A percentile compares a stretch with the other conserved stretches of the same genome.
phyloP scores from a whole-genome alignment of 2,888 invertebrate species.

The Drosophila histrio region DNA sequence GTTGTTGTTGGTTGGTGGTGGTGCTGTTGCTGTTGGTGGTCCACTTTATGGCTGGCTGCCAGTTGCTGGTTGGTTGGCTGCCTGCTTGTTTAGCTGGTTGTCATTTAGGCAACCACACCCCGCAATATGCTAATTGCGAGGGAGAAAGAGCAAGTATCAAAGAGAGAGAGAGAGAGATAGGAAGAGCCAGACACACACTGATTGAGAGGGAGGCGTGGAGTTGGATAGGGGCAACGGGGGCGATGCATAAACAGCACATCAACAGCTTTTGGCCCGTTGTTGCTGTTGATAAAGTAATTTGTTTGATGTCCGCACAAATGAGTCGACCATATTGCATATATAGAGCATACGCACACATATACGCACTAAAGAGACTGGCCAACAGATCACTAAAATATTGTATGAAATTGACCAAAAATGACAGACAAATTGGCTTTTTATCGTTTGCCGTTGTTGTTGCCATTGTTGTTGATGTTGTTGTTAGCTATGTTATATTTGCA shows the following conservation, averaged over 20 bases:
- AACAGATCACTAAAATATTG: constrained; percentile 78
- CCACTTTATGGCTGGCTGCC: constrained; percentile 76
- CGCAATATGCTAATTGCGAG: constrained; percentile 74
- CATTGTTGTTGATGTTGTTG: constrained; percentile 27
- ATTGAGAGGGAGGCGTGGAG: constrained; percentile 11
- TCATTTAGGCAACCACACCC: constrained; percentile 75
- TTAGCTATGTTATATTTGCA: constrained; percentile 48
- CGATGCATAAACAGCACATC: constrained; percentile 71
- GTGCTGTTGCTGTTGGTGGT: constrained; percentile 72
- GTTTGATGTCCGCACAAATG: constrained; percentile 74
- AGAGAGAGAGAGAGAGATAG: neutral
- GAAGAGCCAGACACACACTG: neutral
- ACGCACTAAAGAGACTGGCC: constrained; percentile 46
- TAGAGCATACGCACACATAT: constrained; percentile 29
- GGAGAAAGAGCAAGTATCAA: constrained; percentile 51
- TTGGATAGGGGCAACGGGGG: constrained; percentile 12
- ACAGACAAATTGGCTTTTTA: constrained; percentile 79
- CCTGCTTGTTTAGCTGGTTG: constrained; percentile 56
- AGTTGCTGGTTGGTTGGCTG: constrained; percentile 67
- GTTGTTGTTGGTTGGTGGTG: constrained; percentile 20
- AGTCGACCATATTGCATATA: constrained; percentile 44
- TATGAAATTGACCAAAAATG: constrained; percentile 79
- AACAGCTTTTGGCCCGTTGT: constrained; percentile 70
- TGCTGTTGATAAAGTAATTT: constrained; percentile 77
- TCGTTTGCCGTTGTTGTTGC: constrained; percentile 48